phyloP scores from a whole-genome alignment of 2,113 vertebrate species.

The Argyrosomus japonicus region DNA sequence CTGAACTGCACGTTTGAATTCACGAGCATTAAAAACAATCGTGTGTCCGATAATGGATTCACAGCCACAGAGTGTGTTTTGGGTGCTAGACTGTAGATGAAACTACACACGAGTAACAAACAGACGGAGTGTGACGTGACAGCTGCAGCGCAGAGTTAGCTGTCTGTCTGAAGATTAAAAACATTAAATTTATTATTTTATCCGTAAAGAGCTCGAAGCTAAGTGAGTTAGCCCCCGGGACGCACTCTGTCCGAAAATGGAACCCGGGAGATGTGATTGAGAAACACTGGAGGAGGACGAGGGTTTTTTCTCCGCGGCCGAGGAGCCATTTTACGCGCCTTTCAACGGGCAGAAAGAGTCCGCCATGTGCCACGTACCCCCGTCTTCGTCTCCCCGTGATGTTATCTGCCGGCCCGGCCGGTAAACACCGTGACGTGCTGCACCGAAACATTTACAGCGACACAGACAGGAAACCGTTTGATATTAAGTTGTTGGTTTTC shows the following conservation, averaged over 20 bases:
- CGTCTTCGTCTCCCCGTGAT: background rate
- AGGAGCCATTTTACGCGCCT: slow-evolving; percentile 81
- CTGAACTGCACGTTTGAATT: too few species aligned
- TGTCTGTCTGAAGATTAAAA: too few species aligned
- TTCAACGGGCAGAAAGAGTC: slow-evolving; percentile 61
- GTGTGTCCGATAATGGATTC: too few species aligned
- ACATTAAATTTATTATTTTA: too few species aligned
- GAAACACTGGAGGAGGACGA: slow-evolving; percentile 44
- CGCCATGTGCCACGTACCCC: slow-evolving; percentile 74
- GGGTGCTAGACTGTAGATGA: too few species aligned
- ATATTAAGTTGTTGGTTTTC: slow-evolving; percentile 85
- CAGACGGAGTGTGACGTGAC: too few species aligned
- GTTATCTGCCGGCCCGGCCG: background rate
- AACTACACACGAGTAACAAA: too few species aligned
- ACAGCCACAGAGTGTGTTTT: too few species aligned
- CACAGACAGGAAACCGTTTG: slow-evolving; percentile 82
- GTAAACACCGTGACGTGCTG: background rate
- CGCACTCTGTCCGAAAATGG: slow-evolving; percentile 64
- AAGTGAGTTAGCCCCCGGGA: too few species aligned
- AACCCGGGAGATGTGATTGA: rapidly evolving
- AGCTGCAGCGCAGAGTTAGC: too few species aligned
- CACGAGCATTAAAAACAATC: too few species aligned
- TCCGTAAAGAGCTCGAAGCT: too few species aligned
- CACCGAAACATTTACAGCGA: slow-evolving; percentile 22
- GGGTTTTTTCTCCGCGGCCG: slow-evolving; percentile 48